Evolutionary conservation across 2,888 invertebrate genomes (phyloP).

Genomic region (Drosophila putrida): DNA sequence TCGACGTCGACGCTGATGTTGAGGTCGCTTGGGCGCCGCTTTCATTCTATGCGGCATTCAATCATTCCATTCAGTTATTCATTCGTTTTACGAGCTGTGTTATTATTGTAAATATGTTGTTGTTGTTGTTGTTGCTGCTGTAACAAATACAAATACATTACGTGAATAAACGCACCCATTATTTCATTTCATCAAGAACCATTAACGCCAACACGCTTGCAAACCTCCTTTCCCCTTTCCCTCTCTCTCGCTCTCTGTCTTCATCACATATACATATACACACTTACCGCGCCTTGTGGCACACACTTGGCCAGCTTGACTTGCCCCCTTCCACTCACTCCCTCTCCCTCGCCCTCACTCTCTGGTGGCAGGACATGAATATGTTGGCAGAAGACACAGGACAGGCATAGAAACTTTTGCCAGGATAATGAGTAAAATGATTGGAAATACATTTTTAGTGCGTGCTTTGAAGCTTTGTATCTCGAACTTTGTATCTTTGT

Average conservation of each 20-base stretch:
- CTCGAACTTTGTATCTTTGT: conserved; percentile 27
- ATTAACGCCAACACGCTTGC: conserved; percentile 82
- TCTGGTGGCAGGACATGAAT: conserved; percentile 52
- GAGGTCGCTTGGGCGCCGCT: conserved; percentile 67
- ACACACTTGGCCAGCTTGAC: conserved; percentile 67
- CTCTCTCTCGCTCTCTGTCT: conserved; percentile 7
- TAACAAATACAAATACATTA: conserved; percentile 82
- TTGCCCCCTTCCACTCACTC: conserved; percentile 22
- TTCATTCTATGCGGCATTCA: conserved; percentile 78
- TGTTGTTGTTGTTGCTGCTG: conserved; percentile 59
- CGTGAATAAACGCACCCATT: conserved; percentile 84
- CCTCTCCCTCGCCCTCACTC: not conserved
- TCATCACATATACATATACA: conserved; percentile 15
- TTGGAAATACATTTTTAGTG: conserved; percentile 78
- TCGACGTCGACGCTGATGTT: conserved; percentile 25
- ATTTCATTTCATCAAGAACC: conserved; percentile 83
- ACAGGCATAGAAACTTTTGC: conserved; percentile 62
- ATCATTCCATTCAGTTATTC: conserved; percentile 80
- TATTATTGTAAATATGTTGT: conserved; percentile 78
- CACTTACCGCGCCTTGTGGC: conserved; percentile 64
- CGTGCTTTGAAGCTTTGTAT: conserved; percentile 62
- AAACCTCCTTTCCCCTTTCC: conserved; percentile 17
- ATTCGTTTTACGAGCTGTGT: conserved; percentile 80
- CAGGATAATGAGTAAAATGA: conserved; percentile 81
- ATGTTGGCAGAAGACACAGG: conserved; percentile 56